Evolutionary conservation across 2,113 vertebrate genomes (phyloP), one percentile per base, ranked within the genome.

Genomic region (Tupaia tana): DNA sequence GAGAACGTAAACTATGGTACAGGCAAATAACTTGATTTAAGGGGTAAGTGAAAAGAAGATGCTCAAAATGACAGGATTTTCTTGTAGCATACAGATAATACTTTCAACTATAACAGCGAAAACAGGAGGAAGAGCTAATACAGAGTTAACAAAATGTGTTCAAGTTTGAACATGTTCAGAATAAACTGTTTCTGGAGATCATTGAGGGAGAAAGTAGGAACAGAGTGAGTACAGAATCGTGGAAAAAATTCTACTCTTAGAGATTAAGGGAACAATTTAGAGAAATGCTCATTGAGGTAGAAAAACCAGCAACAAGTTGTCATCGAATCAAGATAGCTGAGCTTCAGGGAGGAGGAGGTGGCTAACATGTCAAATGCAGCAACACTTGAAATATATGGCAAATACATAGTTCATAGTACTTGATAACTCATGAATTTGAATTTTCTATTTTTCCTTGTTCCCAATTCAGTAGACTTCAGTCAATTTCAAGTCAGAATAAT

Each of bases 301-400:
- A 81, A 77, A 90, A 90, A 78, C 29, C 29, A 79, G 71, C 69
- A 92, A 87, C 9, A 75, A 74, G 16, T 93, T 94, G 77, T 87
- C 95, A 90, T 1, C 83, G 77, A 85, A 93, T 95, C 83, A 94
- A 82, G 86, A 86, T 7, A 88, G 19, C 16, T 7, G 9, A 88
- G 58, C 58, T 77, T 82, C 52, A 25, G 10, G 69, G 78, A 86
- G 16, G 12, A 78, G 56, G 24, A 86, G 13, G 7, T 61, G 11
- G 66, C 11, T 43, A 84, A 67, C 34, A 78, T 69, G 83, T 78
- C 66, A 89, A 84, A 82, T 78, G 24, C 1, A 88, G 52, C 7
- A 27, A 66, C 66, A 29, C 78, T 94, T 83, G 80, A 82, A 83
- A 74, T 52, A 67, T 25, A 83, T 18, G n/a, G 66, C 16, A 67